Base-by-base conservation (phyloP, 2,113 vertebrate species). In the Ahaetulla prasina region DNA sequence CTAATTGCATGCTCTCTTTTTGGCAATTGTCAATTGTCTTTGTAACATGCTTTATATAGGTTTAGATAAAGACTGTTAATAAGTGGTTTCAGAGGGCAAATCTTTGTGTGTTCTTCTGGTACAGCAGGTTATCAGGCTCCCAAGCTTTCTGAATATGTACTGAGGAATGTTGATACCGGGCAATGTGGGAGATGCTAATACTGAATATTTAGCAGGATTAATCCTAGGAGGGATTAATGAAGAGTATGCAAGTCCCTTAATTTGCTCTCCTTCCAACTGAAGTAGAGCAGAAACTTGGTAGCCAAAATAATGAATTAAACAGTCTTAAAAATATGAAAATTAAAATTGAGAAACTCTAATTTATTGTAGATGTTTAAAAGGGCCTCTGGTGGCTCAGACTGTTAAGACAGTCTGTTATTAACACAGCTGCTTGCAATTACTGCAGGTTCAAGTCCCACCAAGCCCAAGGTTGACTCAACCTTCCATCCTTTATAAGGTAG, bases 31-130 rank as follows among this genome's bases (percentile, higher is more conserved):
- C 94, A 96, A 97, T 96, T 87, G 47, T 97, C 94, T 39, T 96
- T 96, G 95, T 95, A 90, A 94, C 97, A 95, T 20, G 80, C 95
- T 97, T 97, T 95, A 96, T 98, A 97, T 96, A 96, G 94, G 94
- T 97, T 96, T 96, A 96, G 96, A 96, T 97, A 98, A 98, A 96
- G 92, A 89, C 95, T 94, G 91, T 97, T 98, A 96, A 97, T 97
- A 97, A 97, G 95, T 91, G 95, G 96, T 96, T 94, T 95, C 94
- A 95, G 94, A 96, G 94, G 92, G 63, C 91, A 92, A 93, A 95
- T 92, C 95, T 94, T 96, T 97, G 92, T 96, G 94, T 97, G 94
- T 97, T 94, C 96, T 94, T 96, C 94, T 94, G 91, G 94, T 96
- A 94, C 90, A 87, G 90, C 96, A 55, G 87, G 92, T 94, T 94